A percentile compares a stretch with the other conserved stretches of the same genome.
Evolutionary conservation across 2,113 vertebrate species (phyloP).

Genomic region (Menura novaehollandiae): DNA sequence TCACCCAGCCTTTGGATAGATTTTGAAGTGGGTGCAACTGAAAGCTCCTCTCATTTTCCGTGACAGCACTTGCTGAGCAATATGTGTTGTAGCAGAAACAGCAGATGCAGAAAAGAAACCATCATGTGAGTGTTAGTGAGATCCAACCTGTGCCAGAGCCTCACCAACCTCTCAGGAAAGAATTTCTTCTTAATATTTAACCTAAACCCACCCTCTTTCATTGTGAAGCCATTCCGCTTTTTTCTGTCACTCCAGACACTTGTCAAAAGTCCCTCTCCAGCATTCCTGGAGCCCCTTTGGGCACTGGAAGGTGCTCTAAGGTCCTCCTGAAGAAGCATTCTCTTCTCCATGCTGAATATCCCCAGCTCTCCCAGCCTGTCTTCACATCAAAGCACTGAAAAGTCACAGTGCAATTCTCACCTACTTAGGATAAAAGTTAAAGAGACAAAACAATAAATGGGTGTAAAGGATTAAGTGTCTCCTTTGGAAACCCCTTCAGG

Average conservation of each 20-base stretch:
- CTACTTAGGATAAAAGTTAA: neutral
- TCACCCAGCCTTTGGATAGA: neutral
- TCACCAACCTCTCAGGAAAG: neutral
- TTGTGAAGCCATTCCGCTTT: neutral
- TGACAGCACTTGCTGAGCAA: neutral
- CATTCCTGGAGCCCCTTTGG: neutral
- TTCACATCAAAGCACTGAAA: neutral
- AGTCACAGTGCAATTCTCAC: neutral
- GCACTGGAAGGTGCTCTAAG: neutral
- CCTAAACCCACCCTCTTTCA: neutral
- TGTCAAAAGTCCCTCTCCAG: neutral
- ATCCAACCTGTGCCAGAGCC: rapidly evolving
- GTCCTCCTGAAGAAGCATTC: neutral
- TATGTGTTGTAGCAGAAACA: neutral
- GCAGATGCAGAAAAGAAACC: neutral
- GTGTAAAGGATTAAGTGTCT: neutral
- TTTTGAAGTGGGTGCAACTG: neutral
- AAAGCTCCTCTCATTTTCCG: neutral
- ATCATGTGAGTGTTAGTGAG: neutral
- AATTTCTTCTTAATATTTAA: neutral
- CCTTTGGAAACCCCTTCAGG: neutral
- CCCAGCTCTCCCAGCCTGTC: too few relatives aligned
- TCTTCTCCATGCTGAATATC: neutral
- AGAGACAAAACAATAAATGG: neutral
- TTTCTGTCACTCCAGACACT: neutral